Conservation (phyloP, 2,888 invertebrate genomes). For the Nasonovia ribisnigri region DNA sequence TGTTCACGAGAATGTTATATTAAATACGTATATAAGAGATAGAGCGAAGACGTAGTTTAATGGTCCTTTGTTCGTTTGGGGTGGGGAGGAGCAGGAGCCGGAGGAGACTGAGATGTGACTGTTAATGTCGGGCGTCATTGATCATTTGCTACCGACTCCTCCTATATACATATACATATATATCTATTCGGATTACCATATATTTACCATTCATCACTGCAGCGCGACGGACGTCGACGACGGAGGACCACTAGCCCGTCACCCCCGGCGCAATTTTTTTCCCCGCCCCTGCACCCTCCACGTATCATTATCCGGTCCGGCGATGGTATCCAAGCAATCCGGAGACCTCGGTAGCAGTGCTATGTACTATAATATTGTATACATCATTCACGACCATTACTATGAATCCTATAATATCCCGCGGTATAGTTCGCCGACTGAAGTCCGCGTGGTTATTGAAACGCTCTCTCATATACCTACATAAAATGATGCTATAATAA, state of each 20-base stretch:
- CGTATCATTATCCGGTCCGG: slow-evolving; percentile 19
- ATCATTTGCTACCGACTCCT: slow-evolving; percentile 61
- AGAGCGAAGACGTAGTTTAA: slow-evolving; percentile 46
- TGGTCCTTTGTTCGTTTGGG: slow-evolving; percentile 47
- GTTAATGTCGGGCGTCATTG: slow-evolving; percentile 61
- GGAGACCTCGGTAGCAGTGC: neutral
- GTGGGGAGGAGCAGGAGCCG: neutral
- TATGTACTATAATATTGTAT: neutral
- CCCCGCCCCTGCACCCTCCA: too few species aligned
- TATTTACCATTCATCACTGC: slow-evolving; percentile 56
- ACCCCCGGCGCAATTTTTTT: neutral
- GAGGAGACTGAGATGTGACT: slow-evolving; percentile 39
- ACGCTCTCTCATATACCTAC: neutral
- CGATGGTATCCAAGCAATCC: neutral
- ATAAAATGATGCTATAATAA: neutral
- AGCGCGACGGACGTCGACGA: neutral
- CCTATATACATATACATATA: neutral
- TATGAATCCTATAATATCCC: neutral
- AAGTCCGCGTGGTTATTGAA: neutral
- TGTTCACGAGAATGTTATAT: neutral
- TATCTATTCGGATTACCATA: slow-evolving; percentile 51
- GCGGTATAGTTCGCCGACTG: neutral
- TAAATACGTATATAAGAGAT: neutral
- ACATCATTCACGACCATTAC: neutral
- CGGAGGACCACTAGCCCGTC: neutral